phyloP scores from a whole-genome alignment of 2,888 invertebrate species.

The Protophormia terraenovae region DNA sequence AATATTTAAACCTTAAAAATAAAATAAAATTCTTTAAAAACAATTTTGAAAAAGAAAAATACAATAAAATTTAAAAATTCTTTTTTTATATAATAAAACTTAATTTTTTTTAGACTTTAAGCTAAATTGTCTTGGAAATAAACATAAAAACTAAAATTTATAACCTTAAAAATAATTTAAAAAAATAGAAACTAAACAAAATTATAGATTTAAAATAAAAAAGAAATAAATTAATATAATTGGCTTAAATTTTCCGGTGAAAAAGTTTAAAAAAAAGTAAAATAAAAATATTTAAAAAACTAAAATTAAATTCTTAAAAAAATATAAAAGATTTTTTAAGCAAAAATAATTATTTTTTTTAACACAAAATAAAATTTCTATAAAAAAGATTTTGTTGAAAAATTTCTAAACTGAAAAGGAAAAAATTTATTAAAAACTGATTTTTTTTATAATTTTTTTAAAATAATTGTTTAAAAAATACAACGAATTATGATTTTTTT shows the following conservation, averaged over 20 bases:
- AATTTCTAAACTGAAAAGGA: constrained; percentile 14
- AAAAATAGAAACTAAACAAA: constrained; percentile 47
- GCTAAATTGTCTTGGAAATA: constrained; percentile 54
- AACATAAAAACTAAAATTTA: constrained; percentile 24
- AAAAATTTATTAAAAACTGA: not conserved
- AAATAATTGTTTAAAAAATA: constrained; percentile 10
- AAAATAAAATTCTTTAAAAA: constrained; percentile 26
- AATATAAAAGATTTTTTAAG: too few relatives aligned
- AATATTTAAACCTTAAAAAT: constrained; percentile 49
- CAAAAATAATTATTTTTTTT: not conserved
- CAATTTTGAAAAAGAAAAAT: constrained; percentile 56
- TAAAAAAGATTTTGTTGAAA: not conserved
- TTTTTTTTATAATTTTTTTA: not conserved
- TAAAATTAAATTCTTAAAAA: constrained; percentile 31
- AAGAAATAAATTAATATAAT: constrained; percentile 48
- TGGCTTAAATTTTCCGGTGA: constrained; percentile 50
- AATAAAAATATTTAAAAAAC: constrained; percentile 39
- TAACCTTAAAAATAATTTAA: constrained; percentile 27
- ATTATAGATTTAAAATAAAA: constrained; percentile 50
- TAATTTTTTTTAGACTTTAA: constrained; percentile 63
- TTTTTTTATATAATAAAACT: constrained; percentile 51
- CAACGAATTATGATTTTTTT: constrained; percentile 56
- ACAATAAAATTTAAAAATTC: constrained; percentile 50
- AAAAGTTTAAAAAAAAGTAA: too few relatives aligned
- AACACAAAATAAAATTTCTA: too few relatives aligned